These are phyloP conservation scores for Athalia rosae DNA, from an alignment of 2,888 invertebrate genomes.

Conservation along the genomic window DNA sequence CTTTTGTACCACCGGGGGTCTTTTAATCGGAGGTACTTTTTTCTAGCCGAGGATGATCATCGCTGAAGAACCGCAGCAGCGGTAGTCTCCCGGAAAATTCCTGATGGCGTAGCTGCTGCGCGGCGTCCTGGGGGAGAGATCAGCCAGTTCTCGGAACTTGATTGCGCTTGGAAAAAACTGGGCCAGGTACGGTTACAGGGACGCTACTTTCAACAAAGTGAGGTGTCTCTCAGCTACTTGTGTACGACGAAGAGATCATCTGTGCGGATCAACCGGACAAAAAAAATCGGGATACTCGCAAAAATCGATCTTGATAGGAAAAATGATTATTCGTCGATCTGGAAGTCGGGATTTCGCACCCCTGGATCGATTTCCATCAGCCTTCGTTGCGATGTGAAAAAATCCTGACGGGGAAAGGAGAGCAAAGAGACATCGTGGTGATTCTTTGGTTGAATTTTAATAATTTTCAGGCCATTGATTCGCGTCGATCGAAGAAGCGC, in stretches of 20 bases:
- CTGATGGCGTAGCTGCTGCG: background rate
- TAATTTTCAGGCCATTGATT: background rate
- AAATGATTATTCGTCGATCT: too few species aligned
- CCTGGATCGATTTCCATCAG: too few species aligned
- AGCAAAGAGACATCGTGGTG: background rate
- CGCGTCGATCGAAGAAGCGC: background rate
- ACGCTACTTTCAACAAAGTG: background rate
- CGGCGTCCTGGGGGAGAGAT: slow-evolving; percentile 61
- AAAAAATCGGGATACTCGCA: background rate
- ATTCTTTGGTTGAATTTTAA: background rate
- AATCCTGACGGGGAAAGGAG: too few species aligned
- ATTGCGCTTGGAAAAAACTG: slow-evolving; percentile 46
- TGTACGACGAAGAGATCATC: slow-evolving; percentile 24
- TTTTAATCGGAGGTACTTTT: too few species aligned
- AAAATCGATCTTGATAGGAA: background rate
- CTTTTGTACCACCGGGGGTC: too few species aligned
- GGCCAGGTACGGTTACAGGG: slow-evolving; percentile 6
- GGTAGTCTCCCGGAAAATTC: slow-evolving; percentile 17
- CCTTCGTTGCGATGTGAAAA: too few species aligned
- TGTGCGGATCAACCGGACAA: background rate
- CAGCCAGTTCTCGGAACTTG: slow-evolving; percentile 61
- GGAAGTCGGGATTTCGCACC: too few species aligned
- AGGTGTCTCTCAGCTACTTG: slow-evolving; percentile 17
- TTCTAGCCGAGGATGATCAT: too few species aligned
- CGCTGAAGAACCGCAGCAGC: too few species aligned